Evolutionary conservation across 2,797 vertebrate species (phyloP), one percentile per base, ranked within the genome.

Genomic region (Ataeniobius toweri): DNA sequence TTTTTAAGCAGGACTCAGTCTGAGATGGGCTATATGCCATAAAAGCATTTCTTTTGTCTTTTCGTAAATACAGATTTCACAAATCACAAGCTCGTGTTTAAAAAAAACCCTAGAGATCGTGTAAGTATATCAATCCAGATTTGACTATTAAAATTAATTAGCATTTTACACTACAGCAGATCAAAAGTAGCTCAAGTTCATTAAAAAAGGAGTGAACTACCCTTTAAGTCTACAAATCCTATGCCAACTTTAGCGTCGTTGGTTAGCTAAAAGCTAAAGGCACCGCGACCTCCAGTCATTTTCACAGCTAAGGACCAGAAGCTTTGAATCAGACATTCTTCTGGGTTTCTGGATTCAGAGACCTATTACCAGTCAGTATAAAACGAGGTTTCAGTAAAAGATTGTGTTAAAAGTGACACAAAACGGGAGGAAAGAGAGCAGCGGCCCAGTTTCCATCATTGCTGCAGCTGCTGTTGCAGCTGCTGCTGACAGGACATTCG

Each of bases 381-480:
- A 36, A 36, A 46, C 3, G 4, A 5, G 3, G 20, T 39, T 58
- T 44, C 6, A 2, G 9, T 14, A 14, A 0, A 36, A 1, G n/a
- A 46, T 48, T 9, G 8, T 28, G 18, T 56, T 63, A 50, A 80
- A 78, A 22, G 20, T 82, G 63, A 71, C 55, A 48, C 71, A 10
- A 51, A 61, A 36, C 20, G 28, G 79, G 59, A 61, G 58, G 48
- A 74, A 41, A 72, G 59, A 65, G 72, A 56, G 0, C 63, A 73
- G 84, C 78, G 93, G 91, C 91, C 93, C 90, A 85, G 74, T 77
- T 87, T 71, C 22, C 59, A 50, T 16, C 46, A 50, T 13, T 36
- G 85, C 80, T 56, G n/a, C 2, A 31, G 31, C 28, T 28, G 28
- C 28, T 28, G 28, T 28, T 28, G 28, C 28, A 28, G 2, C 68